Percentiles rank a stretch among this genome's conserved stretches.
Conservation (phyloP, 2,113 vertebrate species). For the Diadophis punctatus region DNA sequence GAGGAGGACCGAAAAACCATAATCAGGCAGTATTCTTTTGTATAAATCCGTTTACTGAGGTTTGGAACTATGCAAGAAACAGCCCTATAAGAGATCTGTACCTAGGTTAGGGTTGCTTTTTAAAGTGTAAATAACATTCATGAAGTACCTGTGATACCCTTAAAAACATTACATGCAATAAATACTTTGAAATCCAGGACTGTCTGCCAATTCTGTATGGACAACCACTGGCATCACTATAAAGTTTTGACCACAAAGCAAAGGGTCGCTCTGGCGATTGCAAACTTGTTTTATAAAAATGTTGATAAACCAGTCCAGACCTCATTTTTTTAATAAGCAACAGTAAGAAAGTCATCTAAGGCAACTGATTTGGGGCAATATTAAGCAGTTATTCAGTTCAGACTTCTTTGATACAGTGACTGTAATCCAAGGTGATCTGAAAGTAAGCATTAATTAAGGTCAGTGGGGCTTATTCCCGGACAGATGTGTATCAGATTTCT, state of each 20-base stretch:
- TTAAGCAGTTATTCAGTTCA: neutral
- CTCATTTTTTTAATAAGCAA: neutral
- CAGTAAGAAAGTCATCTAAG: neutral
- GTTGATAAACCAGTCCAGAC: neutral
- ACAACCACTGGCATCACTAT: neutral
- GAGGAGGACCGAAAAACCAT: neutral
- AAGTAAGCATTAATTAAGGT: neutral
- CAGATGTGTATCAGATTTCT: neutral
- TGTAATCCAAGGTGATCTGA: neutral
- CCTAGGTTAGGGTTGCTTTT: neutral
- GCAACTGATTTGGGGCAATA: neutral
- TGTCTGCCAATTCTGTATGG: neutral
- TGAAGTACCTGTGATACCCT: neutral
- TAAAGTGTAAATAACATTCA: neutral
- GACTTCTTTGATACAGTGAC: neutral
- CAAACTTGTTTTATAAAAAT: neutral
- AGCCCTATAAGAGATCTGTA: neutral
- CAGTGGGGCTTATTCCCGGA: neutral
- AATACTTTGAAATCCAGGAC: neutral
- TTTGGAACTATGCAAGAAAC: neutral
- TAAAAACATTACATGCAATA: neutral
- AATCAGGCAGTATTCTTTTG: neutral
- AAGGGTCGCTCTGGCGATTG: neutral
- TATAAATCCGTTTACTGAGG: neutral
- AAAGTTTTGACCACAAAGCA: neutral